Conservation (phyloP, 2,888 invertebrate genomes). For the Uropetala carovei region DNA sequence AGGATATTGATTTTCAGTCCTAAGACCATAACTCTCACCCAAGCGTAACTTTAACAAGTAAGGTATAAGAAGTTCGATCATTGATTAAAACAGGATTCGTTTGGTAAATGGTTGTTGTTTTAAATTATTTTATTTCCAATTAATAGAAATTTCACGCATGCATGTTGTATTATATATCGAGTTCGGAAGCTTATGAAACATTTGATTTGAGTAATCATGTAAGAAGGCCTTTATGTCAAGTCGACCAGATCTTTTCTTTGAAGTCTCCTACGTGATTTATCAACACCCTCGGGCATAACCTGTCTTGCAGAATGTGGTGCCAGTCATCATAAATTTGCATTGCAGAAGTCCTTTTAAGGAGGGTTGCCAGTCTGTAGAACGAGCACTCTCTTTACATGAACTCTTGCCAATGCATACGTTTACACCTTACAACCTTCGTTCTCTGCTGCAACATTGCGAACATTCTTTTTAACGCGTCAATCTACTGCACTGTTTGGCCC, state of each 20-base stretch:
- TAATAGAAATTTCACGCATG: neutral
- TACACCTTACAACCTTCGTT: slow-evolving; percentile 50
- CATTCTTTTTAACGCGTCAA: slow-evolving; percentile 44
- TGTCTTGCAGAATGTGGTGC: slow-evolving; percentile 59
- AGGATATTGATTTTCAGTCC: neutral
- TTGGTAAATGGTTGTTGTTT: neutral
- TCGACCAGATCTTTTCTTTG: slow-evolving; percentile 30
- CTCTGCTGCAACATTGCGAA: slow-evolving; percentile 28
- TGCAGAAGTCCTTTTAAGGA: slow-evolving; percentile 61
- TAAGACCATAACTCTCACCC: neutral
- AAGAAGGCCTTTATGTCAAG: slow-evolving; percentile 8
- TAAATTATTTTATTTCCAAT: neutral
- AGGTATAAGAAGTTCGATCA: neutral
- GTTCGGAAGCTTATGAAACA: neutral
- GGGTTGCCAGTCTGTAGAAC: slow-evolving; percentile 60
- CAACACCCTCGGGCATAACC: slow-evolving; percentile 54
- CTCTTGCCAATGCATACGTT: slow-evolving; percentile 61
- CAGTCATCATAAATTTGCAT: slow-evolving; percentile 60
- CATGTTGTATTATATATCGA: neutral
- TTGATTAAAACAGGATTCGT: neutral
- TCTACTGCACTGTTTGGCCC: slow-evolving; percentile 46
- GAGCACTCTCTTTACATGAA: slow-evolving; percentile 64
- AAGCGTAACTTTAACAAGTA: no score
- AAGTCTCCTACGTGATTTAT: slow-evolving; percentile 51
- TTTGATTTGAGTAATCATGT: slow-evolving; percentile 29